These are phyloP conservation scores for Vidua macroura DNA, from an alignment of 2,113 vertebrate genomes.

Conservation along the genomic window DNA sequence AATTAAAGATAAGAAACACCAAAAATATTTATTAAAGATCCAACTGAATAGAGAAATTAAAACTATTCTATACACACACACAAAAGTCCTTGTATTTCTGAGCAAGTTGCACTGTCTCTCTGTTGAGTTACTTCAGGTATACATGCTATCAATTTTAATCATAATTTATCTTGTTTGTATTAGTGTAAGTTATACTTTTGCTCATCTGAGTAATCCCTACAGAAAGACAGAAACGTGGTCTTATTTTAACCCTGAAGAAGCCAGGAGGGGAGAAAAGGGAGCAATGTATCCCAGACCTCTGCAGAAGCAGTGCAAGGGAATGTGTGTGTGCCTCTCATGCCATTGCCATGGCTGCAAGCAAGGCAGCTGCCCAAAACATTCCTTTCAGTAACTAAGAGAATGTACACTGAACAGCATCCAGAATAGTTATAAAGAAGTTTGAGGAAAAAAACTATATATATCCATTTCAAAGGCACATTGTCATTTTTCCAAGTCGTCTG, in stretches of 20 bases:
- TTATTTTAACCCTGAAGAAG: not conserved
- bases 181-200: not conserved
- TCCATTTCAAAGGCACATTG: not conserved
- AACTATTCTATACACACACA: not conserved
- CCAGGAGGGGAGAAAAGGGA: not conserved
- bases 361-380: not conserved
- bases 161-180: not conserved
- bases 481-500: not conserved
- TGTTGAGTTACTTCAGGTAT: not conserved
- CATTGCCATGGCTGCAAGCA: not conserved
- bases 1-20: not conserved
- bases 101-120: not conserved
- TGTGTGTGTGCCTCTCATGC: not conserved
- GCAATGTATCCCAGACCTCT: not conserved
- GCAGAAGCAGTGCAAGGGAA: not conserved
- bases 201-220: not conserved
- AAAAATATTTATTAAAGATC: not conserved
- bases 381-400: not conserved
- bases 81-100: not conserved
- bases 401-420: not conserved
- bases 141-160: not conserved
- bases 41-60: not conserved
- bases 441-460: not conserved
- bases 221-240: fast-evolving
- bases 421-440: not conserved